Conservation (phyloP, 2,888 invertebrate genomes). For the Cephus pygmeus region DNA sequence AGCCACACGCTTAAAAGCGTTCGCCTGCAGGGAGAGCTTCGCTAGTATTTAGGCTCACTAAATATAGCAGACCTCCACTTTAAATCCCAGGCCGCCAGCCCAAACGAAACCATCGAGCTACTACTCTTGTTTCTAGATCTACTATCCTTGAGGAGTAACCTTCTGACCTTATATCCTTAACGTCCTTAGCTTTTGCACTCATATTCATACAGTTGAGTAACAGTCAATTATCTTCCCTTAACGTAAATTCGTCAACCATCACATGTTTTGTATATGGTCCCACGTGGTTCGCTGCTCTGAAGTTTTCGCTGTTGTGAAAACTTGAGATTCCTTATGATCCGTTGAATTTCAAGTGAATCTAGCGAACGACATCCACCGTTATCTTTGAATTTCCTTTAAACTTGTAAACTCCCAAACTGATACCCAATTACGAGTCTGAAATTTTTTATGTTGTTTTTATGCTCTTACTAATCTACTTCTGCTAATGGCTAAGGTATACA, state of each 20-base stretch:
- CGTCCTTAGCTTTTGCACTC: neutral
- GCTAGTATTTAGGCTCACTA: slow-evolving; percentile 57
- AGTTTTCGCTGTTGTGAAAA: neutral
- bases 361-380: neutral
- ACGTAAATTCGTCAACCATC: neutral
- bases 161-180: neutral
- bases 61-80: slow-evolving; percentile 59
- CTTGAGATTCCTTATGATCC: neutral
- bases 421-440: neutral
- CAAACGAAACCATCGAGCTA: neutral
- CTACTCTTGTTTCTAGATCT: neutral
- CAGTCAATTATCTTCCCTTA: neutral
- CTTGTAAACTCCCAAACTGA: neutral
- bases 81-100: slow-evolving; percentile 49
- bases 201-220: neutral
- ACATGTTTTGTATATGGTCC: neutral
- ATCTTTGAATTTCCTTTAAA: neutral
- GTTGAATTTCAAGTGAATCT: neutral
- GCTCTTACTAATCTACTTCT: neutral
- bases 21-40: slow-evolving; percentile 26
- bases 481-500: neutral
- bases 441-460: neutral
- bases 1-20: neutral
- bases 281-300: neutral
- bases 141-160: neutral